These are phyloP conservation scores for Drosophila neoperkinsi DNA, from an alignment of 2,888 invertebrate genomes.

Conservation along the genomic window DNA sequence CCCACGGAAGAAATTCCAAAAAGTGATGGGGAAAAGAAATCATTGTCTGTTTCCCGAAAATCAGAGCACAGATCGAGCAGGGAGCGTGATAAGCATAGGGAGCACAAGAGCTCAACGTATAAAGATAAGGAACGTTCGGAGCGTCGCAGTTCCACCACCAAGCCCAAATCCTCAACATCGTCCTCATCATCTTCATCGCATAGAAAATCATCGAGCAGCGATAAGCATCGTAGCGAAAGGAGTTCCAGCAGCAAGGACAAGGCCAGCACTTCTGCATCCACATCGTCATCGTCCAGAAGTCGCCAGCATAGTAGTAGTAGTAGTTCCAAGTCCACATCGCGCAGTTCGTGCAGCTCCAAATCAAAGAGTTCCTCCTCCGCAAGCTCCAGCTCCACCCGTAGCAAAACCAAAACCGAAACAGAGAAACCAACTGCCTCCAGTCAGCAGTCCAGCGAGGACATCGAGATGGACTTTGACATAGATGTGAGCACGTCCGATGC, in stretches of 20 bases:
- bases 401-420: conserved; percentile 30
- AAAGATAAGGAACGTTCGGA: conserved; percentile 43
- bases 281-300: conserved; percentile 51
- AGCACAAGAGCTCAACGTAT: conserved; percentile 30
- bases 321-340: conserved; percentile 52
- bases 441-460: conserved; percentile 65
- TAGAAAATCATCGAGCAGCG: conserved; percentile 56
- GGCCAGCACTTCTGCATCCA: conserved; percentile 45
- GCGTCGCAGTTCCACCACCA: conserved; percentile 58
- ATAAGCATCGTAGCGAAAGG: conserved; percentile 56
- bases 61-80: conserved; percentile 52
- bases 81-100: conserved; percentile 30
- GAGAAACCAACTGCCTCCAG: conserved; percentile 8
- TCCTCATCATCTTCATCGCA: conserved; percentile 54
- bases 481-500: conserved; percentile 86
- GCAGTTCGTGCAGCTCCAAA: conserved; percentile 42
- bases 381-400: conserved; percentile 25
- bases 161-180: conserved; percentile 57
- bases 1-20: conserved; percentile 33
- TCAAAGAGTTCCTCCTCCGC: conserved; percentile 41
- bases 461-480: conserved; percentile 67
- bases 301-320: conserved; percentile 48
- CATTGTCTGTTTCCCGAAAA: conserved; percentile 15
- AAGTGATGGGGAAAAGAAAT: conserved; percentile 26
- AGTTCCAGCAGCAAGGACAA: conserved; percentile 39